These are phyloP conservation scores for Spea multiplicata DNA, from an alignment of 2,113 vertebrate genomes.

Conservation along the genomic window DNA sequence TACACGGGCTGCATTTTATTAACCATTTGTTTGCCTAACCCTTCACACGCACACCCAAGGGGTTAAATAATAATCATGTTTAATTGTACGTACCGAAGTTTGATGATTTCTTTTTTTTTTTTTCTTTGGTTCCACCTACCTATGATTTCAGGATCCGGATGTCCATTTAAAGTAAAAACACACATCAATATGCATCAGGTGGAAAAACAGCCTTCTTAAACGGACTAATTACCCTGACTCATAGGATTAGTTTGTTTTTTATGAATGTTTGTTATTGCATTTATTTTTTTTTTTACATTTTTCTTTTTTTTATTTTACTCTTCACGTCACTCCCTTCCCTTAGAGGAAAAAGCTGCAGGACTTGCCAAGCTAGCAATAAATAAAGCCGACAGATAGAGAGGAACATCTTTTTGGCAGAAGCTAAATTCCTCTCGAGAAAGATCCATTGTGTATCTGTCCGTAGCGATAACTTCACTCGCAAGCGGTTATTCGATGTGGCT, in stretches of 20 bases:
- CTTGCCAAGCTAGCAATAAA: slow-evolving; percentile 33
- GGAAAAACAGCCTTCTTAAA: slow-evolving; percentile 3
- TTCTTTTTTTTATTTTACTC: slow-evolving; percentile 2
- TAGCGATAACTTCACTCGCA: not conserved
- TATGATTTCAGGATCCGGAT: slow-evolving; percentile 23
- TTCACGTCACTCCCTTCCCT: slow-evolving; percentile 24
- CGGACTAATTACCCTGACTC: slow-evolving; percentile 39
- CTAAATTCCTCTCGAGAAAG: not conserved
- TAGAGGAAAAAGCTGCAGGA: slow-evolving; percentile 27
- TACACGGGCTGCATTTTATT: too few species aligned
- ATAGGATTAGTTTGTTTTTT: slow-evolving; percentile 35
- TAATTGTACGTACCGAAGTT: too few species aligned
- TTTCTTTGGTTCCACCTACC: too few species aligned
- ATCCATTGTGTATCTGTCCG: not conserved
- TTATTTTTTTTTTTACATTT: slow-evolving; percentile 5
- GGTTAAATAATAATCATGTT: too few species aligned
- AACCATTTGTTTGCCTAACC: too few species aligned
- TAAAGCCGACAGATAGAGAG: slow-evolving; percentile 17
- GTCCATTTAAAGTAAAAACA: slow-evolving; percentile 20
- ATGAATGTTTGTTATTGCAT: slow-evolving; percentile 33
- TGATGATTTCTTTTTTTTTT: too few species aligned
- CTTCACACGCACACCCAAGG: too few species aligned
- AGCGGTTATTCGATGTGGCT: not conserved
- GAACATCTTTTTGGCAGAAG: not conserved
- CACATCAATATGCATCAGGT: slow-evolving; percentile 2